Base-by-base conservation (phyloP, 2,888 invertebrate species). In the Scelioninae gen. 2 region DNA sequence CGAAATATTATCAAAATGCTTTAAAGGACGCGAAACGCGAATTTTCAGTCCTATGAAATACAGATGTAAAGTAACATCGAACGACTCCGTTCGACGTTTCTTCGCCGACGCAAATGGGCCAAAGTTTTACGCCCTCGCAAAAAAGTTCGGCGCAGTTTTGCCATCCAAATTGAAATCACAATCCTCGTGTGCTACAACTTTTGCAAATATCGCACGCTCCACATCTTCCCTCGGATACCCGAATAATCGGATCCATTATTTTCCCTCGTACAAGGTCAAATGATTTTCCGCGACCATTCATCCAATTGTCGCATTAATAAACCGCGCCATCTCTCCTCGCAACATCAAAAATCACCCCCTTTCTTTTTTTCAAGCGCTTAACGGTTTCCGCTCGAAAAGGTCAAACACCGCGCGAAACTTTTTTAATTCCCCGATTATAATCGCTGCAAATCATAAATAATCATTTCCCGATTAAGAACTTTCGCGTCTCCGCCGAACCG, bases 141-240 rank as follows among this genome's bases (percentile, higher is more conserved):
- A 68, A 72, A 73, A 63, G 68, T 68, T 63, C 16, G 33, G 28
- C 65, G 39, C 60, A 74, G 22, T 74, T 74, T 69, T 69, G 48
- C 61, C 45, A 43, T 70, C 58, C 60, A 70, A 69, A 74, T 74
- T 74, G 69, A 74, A 74, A 74, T 72, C 65, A 67, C 67, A 67
- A 72, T 68, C 73, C 64, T 58, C 73, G 50, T 64, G 58, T 45
- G 46, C 50, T 50, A 63, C 55, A 73, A 73, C 60, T 73, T n/a
- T 73, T n/a, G 65, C 39, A 64, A 73, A 52, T 63, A 28, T 50
- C 58, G 25, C 35, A n/a, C 55, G 22, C 35, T 22, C 22, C 50
- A 48, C 37, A 2, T 41, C 15, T 22, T 58, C 33, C 37, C 41
- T 28, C 16, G 52, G 11, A 11, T 70, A 55, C 41, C 50, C 63